Conservation (phyloP, 2,888 invertebrate genomes). For the Bimastos eiseni region DNA sequence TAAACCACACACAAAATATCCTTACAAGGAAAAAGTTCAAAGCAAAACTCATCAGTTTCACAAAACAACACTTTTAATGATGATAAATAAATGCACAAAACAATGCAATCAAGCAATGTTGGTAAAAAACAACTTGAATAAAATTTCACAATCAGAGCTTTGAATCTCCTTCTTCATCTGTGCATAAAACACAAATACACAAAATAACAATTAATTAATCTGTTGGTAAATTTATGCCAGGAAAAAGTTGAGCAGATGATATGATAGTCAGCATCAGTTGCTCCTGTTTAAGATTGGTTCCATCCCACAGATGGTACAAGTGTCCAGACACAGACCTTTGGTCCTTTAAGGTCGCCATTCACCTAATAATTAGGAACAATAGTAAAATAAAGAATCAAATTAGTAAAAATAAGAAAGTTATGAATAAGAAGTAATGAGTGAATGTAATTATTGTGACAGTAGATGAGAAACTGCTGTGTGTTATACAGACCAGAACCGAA, state of each 20-base stretch:
- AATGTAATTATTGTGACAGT: background rate
- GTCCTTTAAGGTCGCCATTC: no score
- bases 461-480: background rate
- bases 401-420: background rate
- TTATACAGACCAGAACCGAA: constrained; percentile 9
- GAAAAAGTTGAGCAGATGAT: background rate
- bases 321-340: no score
- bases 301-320: no score
- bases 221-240: background rate
- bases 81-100: constrained; percentile 35
- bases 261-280: no score
- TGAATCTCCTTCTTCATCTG: background rate
- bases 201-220: background rate
- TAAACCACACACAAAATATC: background rate
- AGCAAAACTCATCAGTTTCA: no score
- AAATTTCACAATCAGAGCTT: background rate
- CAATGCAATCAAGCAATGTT: constrained; percentile 40
- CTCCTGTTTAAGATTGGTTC: no score
- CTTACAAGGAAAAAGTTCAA: background rate
- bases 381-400: no score
- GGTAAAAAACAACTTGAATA: background rate
- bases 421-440: background rate
- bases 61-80: no score
- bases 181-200: background rate
- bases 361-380: no score